A percentile compares a stretch with the other conserved stretches of the same genome.
Evolutionary conservation across 2,888 invertebrate species (phyloP).

Genomic region (Coelopa pilipes): DNA sequence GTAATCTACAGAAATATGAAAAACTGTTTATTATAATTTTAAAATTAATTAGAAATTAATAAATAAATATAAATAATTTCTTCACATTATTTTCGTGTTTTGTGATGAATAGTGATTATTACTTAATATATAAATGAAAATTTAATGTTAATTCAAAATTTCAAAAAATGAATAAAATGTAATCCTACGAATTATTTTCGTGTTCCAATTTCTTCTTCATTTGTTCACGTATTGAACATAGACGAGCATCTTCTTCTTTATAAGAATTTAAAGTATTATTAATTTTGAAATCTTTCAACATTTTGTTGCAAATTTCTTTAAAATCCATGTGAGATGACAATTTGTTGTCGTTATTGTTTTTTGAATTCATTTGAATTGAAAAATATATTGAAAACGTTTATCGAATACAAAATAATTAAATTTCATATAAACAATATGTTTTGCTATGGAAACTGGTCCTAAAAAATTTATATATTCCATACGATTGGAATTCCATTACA

Average conservation of each 20-base stretch:
- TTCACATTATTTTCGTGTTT: background rate
- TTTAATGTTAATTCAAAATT: no score
- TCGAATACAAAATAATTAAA: background rate
- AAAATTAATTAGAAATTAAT: no score
- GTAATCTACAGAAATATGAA: conserved; percentile 8
- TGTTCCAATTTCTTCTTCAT: background rate
- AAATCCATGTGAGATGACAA: background rate
- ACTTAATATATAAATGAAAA: no score
- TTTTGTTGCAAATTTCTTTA: background rate
- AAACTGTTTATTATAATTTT: background rate
- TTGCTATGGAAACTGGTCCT: background rate
- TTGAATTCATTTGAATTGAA: background rate
- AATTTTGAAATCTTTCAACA: background rate
- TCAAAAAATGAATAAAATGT: no score
- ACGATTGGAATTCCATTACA: background rate
- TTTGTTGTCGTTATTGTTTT: background rate
- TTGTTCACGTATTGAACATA: background rate
- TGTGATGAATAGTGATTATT: no score
- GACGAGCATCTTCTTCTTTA: background rate
- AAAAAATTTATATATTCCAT: background rate
- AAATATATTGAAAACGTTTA: background rate
- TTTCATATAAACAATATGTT: background rate
- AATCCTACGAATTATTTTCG: background rate
- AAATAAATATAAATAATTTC: background rate
- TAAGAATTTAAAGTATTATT: background rate